Base-by-base conservation (phyloP, 2,888 invertebrate genomes). In the Apamea epomidion region DNA sequence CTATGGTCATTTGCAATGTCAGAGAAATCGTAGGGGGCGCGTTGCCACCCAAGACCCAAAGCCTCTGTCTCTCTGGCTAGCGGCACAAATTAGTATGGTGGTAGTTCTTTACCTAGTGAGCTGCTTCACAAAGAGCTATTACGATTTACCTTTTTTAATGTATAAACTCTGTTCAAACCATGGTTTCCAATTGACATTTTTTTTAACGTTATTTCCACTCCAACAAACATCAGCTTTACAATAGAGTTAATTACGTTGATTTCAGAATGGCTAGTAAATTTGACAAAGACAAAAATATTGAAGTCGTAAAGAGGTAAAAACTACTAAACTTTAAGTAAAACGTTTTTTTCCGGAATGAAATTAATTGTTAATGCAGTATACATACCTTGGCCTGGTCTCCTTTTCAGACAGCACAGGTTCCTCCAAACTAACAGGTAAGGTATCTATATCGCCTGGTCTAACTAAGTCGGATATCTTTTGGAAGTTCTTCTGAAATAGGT, bases 401-500 rank as follows among this genome's bases (percentile, higher is more conserved):
- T 95, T 95, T 4, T 97, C 96, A 7, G 92, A 86, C 0, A 87
- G 72, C 0, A 82, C 83, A 0, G 95, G 94, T 58, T 95, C 95
- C 54, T 95, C 95, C 18, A 95, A 84, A 60, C 91, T 91, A 0
- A 90, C 87, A 0, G 93, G 88, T 0, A 90, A 81, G 0, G 94
- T 90, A 37, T 96, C 96, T 1, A 94, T 91, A 42, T 96, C 96
- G 0, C 94, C 94, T 0, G 95, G 94, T 2, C 95, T 94, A 10
- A 96, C 95, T 7, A 97, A 86, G 74, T 97, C 97, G 0, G 97
- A 94, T 86, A 97, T 97, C 87, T 97, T 97, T 70, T 97, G 97
- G 84, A 97, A 97, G 82, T 95, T 97, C 93, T 97, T 97, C 83
- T 97, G 96, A 86, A 97, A 97, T 1, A 97, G 91, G 85, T 97